Conservation (phyloP, 2,113 vertebrate species). For the Synchiropus splendidus region DNA sequence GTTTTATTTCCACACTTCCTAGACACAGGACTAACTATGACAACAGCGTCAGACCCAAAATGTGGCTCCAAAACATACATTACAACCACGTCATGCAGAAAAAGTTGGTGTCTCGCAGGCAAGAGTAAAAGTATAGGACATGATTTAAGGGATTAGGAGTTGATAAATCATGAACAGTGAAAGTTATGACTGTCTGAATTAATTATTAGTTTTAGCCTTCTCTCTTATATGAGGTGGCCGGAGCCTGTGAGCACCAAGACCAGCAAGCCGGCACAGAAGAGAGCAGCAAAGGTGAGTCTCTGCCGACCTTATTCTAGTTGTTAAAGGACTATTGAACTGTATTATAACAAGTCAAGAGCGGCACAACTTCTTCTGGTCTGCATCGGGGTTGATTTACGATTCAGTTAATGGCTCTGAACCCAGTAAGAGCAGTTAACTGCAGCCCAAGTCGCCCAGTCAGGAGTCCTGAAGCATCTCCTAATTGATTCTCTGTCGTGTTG, state of each 20-base stretch:
- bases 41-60: too few relatives aligned
- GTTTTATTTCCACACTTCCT: too few relatives aligned
- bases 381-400: conserved; percentile 14
- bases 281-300: conserved; percentile 26
- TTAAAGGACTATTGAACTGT: background rate
- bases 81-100: too few relatives aligned
- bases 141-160: too few relatives aligned
- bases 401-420: conserved; percentile 14
- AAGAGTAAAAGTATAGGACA: too few relatives aligned
- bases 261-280: conserved; percentile 31
- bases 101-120: too few relatives aligned
- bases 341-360: background rate
- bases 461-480: conserved; percentile 17
- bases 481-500: conserved; percentile 40
- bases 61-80: too few relatives aligned
- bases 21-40: too few relatives aligned
- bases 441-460: conserved; percentile 41
- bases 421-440: conserved; percentile 21
- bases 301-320: too few relatives aligned
- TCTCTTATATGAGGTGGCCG: conserved; percentile 16
- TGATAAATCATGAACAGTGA: too few relatives aligned
- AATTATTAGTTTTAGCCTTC: too few relatives aligned
- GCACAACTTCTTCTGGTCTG: background rate
- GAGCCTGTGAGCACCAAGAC: conserved; percentile 28
- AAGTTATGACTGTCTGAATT: too few relatives aligned